phyloP scores from a whole-genome alignment of 2,113 vertebrate species.

The Panurus biarmicus region DNA sequence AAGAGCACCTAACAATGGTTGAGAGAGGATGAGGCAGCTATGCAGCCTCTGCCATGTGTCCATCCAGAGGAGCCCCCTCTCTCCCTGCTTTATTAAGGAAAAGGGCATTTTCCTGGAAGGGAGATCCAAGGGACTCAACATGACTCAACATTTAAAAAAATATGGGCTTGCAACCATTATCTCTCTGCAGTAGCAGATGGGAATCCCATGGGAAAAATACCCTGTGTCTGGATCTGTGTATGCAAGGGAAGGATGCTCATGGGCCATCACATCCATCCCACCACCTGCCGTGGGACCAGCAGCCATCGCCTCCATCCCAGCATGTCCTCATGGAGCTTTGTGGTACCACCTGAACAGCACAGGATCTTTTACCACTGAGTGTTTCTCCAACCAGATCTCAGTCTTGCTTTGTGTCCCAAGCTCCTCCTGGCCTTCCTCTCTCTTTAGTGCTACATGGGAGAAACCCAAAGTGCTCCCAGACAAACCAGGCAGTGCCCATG shows the following conservation, averaged over 20 bases:
- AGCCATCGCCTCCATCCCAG: background rate
- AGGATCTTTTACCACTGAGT: background rate
- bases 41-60: background rate
- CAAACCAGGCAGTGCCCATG: background rate
- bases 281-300: background rate
- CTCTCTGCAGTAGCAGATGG: background rate
- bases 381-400: background rate
- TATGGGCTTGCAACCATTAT: background rate
- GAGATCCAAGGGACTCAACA: no score
- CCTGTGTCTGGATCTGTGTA: fast-evolving
- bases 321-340: background rate
- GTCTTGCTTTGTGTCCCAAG: background rate
- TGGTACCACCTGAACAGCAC: background rate
- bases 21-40: background rate
- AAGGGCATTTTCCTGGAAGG: background rate
- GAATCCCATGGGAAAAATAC: background rate
- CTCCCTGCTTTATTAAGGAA: background rate
- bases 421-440: background rate
- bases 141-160: background rate
- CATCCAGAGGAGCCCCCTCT: background rate
- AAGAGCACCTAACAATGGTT: fast-evolving
- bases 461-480: background rate
- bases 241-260: background rate
- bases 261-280: background rate
- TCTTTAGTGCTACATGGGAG: background rate